Conservation (phyloP, 2,888 invertebrate species). For the Tetanocera ferruginea region DNA sequence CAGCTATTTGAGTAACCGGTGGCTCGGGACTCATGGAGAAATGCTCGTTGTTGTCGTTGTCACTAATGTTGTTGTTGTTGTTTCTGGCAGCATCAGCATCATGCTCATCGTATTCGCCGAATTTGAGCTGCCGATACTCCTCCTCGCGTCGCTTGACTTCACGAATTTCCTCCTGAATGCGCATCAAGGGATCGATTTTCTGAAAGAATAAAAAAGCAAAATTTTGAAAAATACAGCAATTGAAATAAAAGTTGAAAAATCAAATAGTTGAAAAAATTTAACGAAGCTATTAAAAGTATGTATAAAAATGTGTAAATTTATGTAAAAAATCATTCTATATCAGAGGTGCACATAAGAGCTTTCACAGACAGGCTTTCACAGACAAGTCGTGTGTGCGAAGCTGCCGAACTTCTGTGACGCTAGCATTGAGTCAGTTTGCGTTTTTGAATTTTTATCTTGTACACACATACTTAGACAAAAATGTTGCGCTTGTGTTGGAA, state of each 20-base stretch:
- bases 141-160: slow-evolving; percentile 88
- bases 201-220: slow-evolving; percentile 65
- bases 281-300: no score
- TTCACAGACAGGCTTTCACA: no score
- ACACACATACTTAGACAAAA: no score
- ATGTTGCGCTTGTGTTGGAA: no score
- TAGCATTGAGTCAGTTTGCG: no score
- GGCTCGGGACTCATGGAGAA: slow-evolving; percentile 43
- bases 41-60: slow-evolving; percentile 42
- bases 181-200: slow-evolving; percentile 80
- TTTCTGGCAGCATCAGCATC: slow-evolving; percentile 43
- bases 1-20: not conserved
- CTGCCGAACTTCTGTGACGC: no score
- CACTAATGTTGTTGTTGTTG: slow-evolving; percentile 42
- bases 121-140: slow-evolving; percentile 75
- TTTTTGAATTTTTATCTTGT: no score
- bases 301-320: no score
- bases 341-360: no score
- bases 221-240: not conserved
- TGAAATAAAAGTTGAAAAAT: not conserved
- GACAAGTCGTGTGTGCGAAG: no score
- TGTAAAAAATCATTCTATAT: no score
- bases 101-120: slow-evolving; percentile 48
- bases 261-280: no score
- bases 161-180: slow-evolving; percentile 91